Base-by-base conservation (phyloP, 2,888 invertebrate species). In the Perizoma affinitatum region DNA sequence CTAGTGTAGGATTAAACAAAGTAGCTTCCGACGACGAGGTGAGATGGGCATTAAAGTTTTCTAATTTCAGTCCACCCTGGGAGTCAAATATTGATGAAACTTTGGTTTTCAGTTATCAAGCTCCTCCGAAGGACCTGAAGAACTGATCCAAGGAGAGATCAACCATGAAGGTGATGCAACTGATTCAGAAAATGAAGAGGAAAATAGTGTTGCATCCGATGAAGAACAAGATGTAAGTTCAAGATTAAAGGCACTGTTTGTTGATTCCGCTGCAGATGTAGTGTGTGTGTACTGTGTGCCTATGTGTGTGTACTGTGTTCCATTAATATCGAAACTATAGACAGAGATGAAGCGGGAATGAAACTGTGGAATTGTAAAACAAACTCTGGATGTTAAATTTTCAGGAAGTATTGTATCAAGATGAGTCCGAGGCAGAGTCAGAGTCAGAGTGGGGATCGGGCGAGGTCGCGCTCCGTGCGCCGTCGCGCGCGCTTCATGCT, bases 351-450 rank as follows among this genome's bases (percentile, higher is more conserved):
- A 22, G 22, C 22, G 22, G 22, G 22, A 22, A 22, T 22, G 22
- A 22, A 22, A 22, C 22, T 2, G 22, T 3, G 22, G 22, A 22
- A 22, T 22, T 22, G 22, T 22, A 22, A 22, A 22, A 22, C 1
- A 2, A 22, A 3, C 22, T 22, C 22, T 38, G 1, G 38, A 4
- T 42, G 7, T 56, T 33, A 46, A 10, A n/a, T 48, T 79, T 82
- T n/a, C 68, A 92, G 92, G 85, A 83, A 70, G 86, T 91, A 5
- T 59, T 92, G 66, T 95, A 94, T 82, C 89, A 92, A 48, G 94
- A 93, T 52, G 92, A 92, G 70, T 93, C 91, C n/a, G 93, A 93
- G 68, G 88, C 76, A 73, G 92, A 92, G 70, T 93, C 91, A n/a
- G 93, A 93, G 68, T 88, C 76, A 73, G 92, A 81, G 69, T 85